Conservation (phyloP, 2,797 vertebrate genomes). For the Brotula barbata region DNA sequence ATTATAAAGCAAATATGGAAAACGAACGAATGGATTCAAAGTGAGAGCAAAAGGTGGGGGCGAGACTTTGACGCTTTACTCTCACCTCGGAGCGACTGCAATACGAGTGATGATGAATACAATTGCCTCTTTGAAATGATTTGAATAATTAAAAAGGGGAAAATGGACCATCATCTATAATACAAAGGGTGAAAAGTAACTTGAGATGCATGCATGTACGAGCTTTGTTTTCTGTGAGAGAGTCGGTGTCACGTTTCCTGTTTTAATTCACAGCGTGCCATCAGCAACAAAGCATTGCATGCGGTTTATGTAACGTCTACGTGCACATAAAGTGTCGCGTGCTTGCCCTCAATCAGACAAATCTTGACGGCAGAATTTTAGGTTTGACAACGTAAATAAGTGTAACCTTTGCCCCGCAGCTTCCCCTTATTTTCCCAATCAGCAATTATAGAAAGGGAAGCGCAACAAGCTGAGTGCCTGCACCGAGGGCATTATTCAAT, state of each 20-base stretch:
- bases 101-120: slow-evolving; percentile 40
- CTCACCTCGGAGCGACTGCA: slow-evolving; percentile 5
- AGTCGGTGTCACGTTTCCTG: slow-evolving; percentile 49
- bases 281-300: slow-evolving; percentile 17
- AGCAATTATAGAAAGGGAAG: slow-evolving; percentile 67
- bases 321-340: too few relatives aligned
- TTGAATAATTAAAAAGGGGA: slow-evolving; percentile 70
- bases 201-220: slow-evolving; percentile 58
- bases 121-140: slow-evolving; percentile 43
- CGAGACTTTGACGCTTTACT: not conserved
- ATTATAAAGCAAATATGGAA: slow-evolving; percentile 8
- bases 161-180: slow-evolving; percentile 72
- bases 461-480: slow-evolving; percentile 68
- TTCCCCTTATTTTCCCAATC: slow-evolving; percentile 61
- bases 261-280: slow-evolving; percentile 48
- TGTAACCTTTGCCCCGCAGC: slow-evolving; percentile 45
- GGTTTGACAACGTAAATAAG: slow-evolving; percentile 33
- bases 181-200: slow-evolving; percentile 69
- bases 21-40: not conserved
- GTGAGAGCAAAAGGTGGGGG: not conserved
- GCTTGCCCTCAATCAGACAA: too few relatives aligned
- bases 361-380: slow-evolving; percentile 7
- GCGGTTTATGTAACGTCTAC: too few relatives aligned
- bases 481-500: slow-evolving; percentile 73
- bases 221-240: slow-evolving; percentile 57